Evolutionary conservation across 2,797 vertebrate genomes (phyloP).

Genomic region (Taenioides sp.): DNA sequence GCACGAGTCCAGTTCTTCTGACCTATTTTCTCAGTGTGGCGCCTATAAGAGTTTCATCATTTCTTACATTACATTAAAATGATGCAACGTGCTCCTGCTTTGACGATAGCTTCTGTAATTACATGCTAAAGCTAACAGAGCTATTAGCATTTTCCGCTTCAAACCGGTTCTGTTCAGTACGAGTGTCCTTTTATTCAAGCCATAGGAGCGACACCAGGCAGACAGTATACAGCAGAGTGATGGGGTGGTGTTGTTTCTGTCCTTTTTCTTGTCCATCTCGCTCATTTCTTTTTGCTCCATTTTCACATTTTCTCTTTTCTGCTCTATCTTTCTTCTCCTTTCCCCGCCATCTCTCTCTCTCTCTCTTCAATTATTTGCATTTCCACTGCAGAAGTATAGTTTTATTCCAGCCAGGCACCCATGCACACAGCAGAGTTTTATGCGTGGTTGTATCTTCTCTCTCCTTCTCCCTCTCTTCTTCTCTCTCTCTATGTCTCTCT

Average conservation of each 20-base stretch:
- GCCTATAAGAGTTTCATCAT: not conserved
- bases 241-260: no score
- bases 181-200: no score
- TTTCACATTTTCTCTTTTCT: not conserved
- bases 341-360: not conserved
- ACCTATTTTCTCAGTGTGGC: not conserved
- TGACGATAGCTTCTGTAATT: not conserved
- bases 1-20: not conserved
- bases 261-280: not conserved
- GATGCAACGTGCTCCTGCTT: not conserved
- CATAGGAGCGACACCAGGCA: no score
- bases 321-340: not conserved
- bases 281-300: not conserved
- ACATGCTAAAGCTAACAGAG: not conserved
- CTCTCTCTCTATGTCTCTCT: not conserved
- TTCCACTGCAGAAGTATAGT: no score
- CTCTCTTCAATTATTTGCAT: not conserved
- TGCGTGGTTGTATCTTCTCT: no score
- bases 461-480: not conserved
- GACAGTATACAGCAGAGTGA: no score
- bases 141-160: no score
- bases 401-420: no score
- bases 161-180: no score
- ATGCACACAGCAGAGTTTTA: no score
- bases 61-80: not conserved